Base-by-base conservation (phyloP, 2,113 vertebrate genomes). In the Epinephelus moara region DNA sequence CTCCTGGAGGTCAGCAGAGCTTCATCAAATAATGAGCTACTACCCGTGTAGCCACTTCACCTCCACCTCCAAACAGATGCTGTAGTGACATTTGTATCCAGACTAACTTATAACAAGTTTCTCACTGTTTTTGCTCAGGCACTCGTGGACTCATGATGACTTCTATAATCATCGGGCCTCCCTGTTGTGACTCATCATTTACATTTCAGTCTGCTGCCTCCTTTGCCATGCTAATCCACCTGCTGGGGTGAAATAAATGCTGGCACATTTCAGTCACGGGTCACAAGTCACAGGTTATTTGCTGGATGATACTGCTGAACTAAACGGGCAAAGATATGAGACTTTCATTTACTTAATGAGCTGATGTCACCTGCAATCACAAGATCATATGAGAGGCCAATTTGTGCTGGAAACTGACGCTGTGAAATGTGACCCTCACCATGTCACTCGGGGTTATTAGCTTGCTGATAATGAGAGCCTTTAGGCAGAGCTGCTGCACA, bases 381-480 rank as follows among this genome's bases (percentile, higher is more conserved):
- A 25, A 42, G 56, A 76, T 88, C 67, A 81, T 18, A 75, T 15
- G 63, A 61, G 82, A 21, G 67, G 74, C 80, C 82, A 87, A 89
- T 92, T 90, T 91, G 70, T 82, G 75, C 47, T 66, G 84, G 56
- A 68, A 79, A 42, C 5, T 64, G 13, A 49, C 1, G 18, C 81
- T 61, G 55, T 17, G 8, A 60, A 80, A 53, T 23, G 50, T 69
- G 79, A 86, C 76, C 70, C 60, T 84, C 53, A 3, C 52, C 75
- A 12, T 77, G 82, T 68, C 82, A 74, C 70, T 15, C 1, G 11
- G 68, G 64, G 82, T 81, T 80, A 91, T 91, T 89, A 85, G 73
- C 60, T 40, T 9, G 72, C 1, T 77, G 60, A 47, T 92, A 89
- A 91, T 85, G 90, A 91, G 85, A 70, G 66, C 57, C 84, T 78